Base-by-base conservation (phyloP, 35 echinoderm and acorn worm species). In the Lytechinus pictus region DNA sequence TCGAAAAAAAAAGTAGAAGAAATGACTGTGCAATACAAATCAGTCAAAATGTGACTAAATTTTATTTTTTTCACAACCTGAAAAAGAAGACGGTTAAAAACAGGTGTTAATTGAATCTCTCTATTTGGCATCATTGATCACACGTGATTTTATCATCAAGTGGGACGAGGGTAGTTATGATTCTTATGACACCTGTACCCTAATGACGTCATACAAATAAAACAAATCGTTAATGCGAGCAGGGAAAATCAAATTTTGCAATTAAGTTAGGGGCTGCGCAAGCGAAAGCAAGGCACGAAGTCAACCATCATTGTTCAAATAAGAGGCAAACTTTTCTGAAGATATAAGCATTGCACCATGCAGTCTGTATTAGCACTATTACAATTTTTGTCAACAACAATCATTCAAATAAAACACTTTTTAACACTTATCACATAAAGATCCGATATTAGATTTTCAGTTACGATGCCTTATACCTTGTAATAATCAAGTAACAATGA, bases 151-250 rank as follows among this genome's bases (percentile, higher is more conserved):
- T 24, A 79, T 14, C 66, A 79, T 79, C 66, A 79, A 79, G 66
- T 79, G 66, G 66, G 66, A 79, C 7, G 66, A 79, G 14, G 19
- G 66, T 24, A 79, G 66, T 79, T 79, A 24, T 79, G n/a, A 79
- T 79, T 24, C 16, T 79, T 79, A 16, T 79, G 66, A 79, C 66
- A 79, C 66, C 66, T 79, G 66, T 79, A 79, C 19, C 6, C 66
- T 24, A 79, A 24, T 79, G 66, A 79, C 66, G 66, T 79, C 66
- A 79, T 79, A 79, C 66, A 79, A 79, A 79, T 79, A 79, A 79
- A 79, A 79, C 66, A 79, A 79, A 79, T 79, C 66, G 66, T 79
- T 79, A 79, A n/a, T 79, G 21, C 66, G 66, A 79, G 66, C 66
- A 24, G 66, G 19, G 66, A 24, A 79, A 79, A 79, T 79, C 66